Base-by-base conservation (phyloP, 2,888 invertebrate species). In the Pecten maximus region DNA sequence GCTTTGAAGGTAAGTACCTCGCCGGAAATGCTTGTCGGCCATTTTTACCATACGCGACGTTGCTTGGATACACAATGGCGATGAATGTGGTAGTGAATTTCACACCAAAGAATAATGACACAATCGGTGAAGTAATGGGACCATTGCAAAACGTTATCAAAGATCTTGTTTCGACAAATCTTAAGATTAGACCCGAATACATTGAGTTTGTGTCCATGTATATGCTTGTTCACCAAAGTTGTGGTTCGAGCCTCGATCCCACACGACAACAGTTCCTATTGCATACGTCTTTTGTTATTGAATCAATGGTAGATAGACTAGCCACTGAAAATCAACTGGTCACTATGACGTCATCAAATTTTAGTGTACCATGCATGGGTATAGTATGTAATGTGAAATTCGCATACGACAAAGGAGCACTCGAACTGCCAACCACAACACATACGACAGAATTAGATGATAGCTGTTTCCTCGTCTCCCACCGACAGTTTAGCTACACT, bases 1-100 rank as follows among this genome's bases (percentile, higher is more conserved):
- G 74, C 74, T 74, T 23, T 19, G 74, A 74, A 35, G 74, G 74
- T 0, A 74, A 28, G 35, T 74, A 28, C 28, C 28, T 74, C 28
- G 10, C 35, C 74, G 10, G 35, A 28, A 74, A 74, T 35, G 74
- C 28, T 35, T 74, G 74, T 10, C 74, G 74, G 15, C 74, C 74
- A 35, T 74, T 74, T 74, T 35, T 74, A 35, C 74, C 74, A 28
- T 35, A 74, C 35, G 23, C 74, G 74, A 74, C 74, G 74, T 35
- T 74, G 74, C 74, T 74, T 35, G 74, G 74, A 12, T 74, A 74
- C 28, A 35, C 74, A 35, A 35, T 74, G 74, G 74, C 74, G 74
- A 35, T 35, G 35, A 19, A 23, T 8, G 74, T 74, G 0, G 35
- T 10, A 35, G 28, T 74, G 8, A 35, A 19, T 35, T 74, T 74